phyloP scores from a whole-genome alignment of 2,888 invertebrate genomes.

The Augochlorella aurata region DNA sequence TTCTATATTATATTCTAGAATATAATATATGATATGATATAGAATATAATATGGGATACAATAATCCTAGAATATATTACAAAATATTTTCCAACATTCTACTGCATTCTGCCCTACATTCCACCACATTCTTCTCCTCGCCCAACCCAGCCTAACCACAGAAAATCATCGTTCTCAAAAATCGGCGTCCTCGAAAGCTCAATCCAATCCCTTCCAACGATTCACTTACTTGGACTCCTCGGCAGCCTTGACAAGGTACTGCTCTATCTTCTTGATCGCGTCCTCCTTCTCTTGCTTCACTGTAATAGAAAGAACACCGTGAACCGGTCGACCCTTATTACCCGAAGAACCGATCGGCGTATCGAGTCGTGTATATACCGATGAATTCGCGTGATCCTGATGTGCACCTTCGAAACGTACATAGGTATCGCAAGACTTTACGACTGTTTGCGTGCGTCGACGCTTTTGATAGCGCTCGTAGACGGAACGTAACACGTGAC shows the following conservation, averaged over 20 bases:
- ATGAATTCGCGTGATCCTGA: neutral
- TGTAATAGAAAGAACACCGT: constrained; percentile 55
- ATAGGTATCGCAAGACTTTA: neutral
- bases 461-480: neutral
- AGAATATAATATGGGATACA: no score
- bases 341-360: neutral
- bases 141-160: no score
- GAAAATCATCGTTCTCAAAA: no score
- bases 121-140: no score
- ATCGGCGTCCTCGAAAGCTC: no score
- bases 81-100: no score
- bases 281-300: constrained; percentile 75
- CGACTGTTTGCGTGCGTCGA: constrained; percentile 7
- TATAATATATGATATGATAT: no score
- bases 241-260: constrained; percentile 71
- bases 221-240: constrained; percentile 74
- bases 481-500: neutral
- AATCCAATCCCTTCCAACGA: no score
- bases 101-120: no score
- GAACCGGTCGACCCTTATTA: neutral
- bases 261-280: constrained; percentile 70
- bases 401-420: constrained; percentile 1
- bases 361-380: neutral
- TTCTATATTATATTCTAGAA: no score
- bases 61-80: no score